A percentile compares a stretch with the other conserved stretches of the same genome.
Conservation (phyloP, 1,140 invertebrate genomes). For the Euglossa dilemma region DNA sequence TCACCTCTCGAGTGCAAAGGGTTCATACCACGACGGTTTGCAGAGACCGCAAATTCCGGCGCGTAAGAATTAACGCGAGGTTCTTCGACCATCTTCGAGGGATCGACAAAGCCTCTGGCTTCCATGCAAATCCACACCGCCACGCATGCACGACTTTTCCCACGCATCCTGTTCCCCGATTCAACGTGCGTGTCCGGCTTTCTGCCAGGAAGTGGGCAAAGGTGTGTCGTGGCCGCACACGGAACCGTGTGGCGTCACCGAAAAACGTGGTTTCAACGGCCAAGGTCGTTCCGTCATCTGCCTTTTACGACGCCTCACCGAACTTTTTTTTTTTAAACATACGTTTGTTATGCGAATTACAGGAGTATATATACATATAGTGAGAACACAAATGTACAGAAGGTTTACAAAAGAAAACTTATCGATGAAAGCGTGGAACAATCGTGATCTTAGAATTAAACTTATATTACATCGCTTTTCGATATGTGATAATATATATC, state of each 20-base stretch:
- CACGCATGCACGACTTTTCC: constrained; percentile 55
- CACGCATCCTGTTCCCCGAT: constrained; percentile 51
- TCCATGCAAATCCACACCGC: constrained; percentile 26
- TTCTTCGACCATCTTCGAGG: background rate
- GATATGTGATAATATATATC: too few relatives aligned
- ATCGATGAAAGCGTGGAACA: too few relatives aligned
- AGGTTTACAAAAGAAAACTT: too few relatives aligned
- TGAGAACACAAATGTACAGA: too few relatives aligned
- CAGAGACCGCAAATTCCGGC: background rate
- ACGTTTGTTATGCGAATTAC: too few relatives aligned
- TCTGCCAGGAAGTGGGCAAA: constrained; percentile 51
- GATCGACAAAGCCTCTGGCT: constrained; percentile 11
- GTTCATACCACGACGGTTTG: background rate
- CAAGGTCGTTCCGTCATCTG: constrained; percentile 18
- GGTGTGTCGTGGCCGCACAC: constrained; percentile 32
- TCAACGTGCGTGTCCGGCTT: constrained; percentile 42
- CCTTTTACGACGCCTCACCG: background rate
- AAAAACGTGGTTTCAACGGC: constrained; percentile 27
- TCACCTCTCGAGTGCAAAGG: too few relatives aligned
- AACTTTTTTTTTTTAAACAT: too few relatives aligned
- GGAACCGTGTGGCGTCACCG: constrained; percentile 18
- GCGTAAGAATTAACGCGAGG: background rate
- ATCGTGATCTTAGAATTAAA: too few relatives aligned
- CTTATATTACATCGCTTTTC: too few relatives aligned
- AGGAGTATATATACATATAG: too few relatives aligned